phyloP scores from a whole-genome alignment of 2,888 invertebrate species.

The Caenorhabditis sp. region DNA sequence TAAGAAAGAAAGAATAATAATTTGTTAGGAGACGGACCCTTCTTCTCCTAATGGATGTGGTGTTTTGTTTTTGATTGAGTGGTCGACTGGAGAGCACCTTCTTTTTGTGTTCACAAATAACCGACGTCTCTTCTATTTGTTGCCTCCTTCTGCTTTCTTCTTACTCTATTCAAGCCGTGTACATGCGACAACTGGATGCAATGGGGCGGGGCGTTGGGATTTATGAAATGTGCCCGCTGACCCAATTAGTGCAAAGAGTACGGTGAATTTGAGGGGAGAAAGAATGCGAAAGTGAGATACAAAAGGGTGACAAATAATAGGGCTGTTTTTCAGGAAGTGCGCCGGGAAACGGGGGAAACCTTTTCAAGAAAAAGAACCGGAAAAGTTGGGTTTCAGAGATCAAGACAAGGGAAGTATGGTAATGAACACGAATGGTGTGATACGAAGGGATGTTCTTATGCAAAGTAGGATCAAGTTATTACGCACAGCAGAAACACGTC shows the following conservation, averaged over 20 bases:
- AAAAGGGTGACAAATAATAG: conserved; percentile 39
- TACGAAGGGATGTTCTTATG: too few relatives aligned
- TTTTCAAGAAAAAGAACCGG: background rate
- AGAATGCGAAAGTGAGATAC: too few relatives aligned
- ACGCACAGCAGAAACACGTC: too few relatives aligned
- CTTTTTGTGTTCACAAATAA: conserved; percentile 31
- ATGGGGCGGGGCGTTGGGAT: conserved; percentile 11
- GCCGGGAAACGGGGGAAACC: too few relatives aligned
- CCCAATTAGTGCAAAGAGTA: conserved; percentile 37
- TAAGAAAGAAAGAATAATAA: conserved; percentile 14
- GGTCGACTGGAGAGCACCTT: conserved; percentile 25
- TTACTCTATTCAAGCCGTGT: background rate
- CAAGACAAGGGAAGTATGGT: background rate
- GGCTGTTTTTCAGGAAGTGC: conserved; percentile 23
- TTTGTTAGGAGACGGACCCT: conserved; percentile 1
- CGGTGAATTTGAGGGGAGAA: conserved; percentile 1
- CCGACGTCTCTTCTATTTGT: conserved; percentile 9
- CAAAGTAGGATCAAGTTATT: too few relatives aligned
- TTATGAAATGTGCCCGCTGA: background rate
- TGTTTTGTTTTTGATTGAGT: conserved; percentile 42
- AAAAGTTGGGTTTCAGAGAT: too few relatives aligned
- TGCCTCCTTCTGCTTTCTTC: background rate
- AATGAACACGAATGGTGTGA: too few relatives aligned
- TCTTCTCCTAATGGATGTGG: conserved; percentile 43
- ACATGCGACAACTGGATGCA: too few relatives aligned